Conservation (phyloP, 2,888 invertebrate genomes). For the Dryadula phaetusa region DNA sequence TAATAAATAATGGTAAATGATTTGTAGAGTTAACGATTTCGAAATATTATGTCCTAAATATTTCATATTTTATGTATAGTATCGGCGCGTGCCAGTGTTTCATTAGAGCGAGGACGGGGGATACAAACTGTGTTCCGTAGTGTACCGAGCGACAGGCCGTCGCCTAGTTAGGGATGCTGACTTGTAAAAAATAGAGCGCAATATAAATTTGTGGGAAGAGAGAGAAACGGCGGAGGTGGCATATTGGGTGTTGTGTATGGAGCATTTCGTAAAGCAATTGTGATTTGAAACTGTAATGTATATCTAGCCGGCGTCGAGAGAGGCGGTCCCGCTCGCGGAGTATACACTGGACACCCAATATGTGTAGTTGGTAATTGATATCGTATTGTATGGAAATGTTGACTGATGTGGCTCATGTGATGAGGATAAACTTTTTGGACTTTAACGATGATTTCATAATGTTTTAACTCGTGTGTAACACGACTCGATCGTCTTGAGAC, state of each 20-base stretch:
- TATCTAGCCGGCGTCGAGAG: slow-evolving; percentile 1
- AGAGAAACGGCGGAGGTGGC: slow-evolving; percentile 63
- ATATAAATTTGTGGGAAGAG: slow-evolving; percentile 71
- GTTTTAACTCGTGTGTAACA: slow-evolving; percentile 77
- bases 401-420: slow-evolving; percentile 81
- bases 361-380: slow-evolving; percentile 70
- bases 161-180: slow-evolving; percentile 78
- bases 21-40: slow-evolving; percentile 78
- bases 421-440: slow-evolving; percentile 69
- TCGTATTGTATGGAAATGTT: slow-evolving; percentile 67
- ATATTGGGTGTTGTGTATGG: slow-evolving; percentile 82
- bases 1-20: slow-evolving; percentile 74
- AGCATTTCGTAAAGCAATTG: slow-evolving; percentile 49
- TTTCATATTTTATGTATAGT: slow-evolving; percentile 77
- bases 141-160: slow-evolving; percentile 78
- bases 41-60: slow-evolving; percentile 79
- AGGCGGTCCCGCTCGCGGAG: slow-evolving; percentile 15
- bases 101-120: slow-evolving; percentile 72
- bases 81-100: slow-evolving; percentile 65
- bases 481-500: slow-evolving; percentile 75
- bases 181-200: slow-evolving; percentile 77
- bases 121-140: slow-evolving; percentile 83
- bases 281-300: neutral
- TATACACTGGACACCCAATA: slow-evolving; percentile 58
- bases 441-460: slow-evolving; percentile 62